Conservation (phyloP, 2,113 vertebrate genomes). For the Sterna hirundo region DNA sequence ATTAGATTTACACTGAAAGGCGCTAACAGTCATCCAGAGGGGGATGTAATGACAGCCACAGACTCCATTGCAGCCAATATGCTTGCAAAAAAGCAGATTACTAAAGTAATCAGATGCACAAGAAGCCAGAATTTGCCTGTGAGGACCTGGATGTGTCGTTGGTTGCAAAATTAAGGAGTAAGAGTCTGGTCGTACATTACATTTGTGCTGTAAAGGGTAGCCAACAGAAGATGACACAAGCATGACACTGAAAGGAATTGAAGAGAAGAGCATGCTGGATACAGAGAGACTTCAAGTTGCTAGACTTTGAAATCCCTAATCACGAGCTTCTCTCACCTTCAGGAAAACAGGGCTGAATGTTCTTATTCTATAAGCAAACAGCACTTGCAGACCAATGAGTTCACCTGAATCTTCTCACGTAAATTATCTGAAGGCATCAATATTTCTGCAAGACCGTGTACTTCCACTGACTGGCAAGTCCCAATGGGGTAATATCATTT, state of each 20-base stretch:
- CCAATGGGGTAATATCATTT: not conserved
- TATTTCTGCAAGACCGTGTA: not conserved
- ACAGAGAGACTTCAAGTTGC: not conserved
- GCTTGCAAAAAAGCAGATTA: not conserved
- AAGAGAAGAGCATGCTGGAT: not conserved
- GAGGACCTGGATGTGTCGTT: not conserved
- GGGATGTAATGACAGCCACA: not conserved
- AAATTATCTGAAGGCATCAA: not conserved
- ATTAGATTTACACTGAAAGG: not conserved
- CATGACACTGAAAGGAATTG: not conserved
- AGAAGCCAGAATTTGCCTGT: not conserved
- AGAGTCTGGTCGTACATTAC: not conserved
- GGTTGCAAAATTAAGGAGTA: not conserved
- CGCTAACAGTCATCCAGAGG: not conserved
- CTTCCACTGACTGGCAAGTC: not conserved
- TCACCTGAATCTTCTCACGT: not conserved
- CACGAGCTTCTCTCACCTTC: fast-evolving
- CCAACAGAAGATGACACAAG: not conserved
- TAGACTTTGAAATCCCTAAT: not conserved
- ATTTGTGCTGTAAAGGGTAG: not conserved
- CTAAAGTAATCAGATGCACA: not conserved
- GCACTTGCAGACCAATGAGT: not conserved
- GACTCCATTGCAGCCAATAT: not conserved
- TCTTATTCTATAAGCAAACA: not conserved
- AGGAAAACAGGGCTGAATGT: not conserved